Evolutionary conservation across 2,113 vertebrate genomes (phyloP), one percentile per base, ranked within the genome.

Genomic region (Microtus ochrogaster): DNA sequence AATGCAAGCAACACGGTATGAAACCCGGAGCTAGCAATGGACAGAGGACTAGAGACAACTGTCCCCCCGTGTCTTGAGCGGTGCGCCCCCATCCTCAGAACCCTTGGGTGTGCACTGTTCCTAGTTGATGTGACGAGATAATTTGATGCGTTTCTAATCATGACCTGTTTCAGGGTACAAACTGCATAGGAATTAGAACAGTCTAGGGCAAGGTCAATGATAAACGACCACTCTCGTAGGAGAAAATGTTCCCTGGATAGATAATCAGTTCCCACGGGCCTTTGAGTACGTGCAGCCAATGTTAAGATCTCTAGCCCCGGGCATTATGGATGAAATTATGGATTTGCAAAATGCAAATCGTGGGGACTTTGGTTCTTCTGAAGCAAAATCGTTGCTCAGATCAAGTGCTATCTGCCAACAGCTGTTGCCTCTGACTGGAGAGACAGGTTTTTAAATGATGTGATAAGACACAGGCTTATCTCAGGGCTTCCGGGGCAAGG

Each of bases 381-480:
- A 66, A 30, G 63, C 44, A 72, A 61, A 68, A 78, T 49, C 68
- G 33, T 11, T 4, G 1, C 61, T 92, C 90, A 52, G 24, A 28
- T 72, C 89, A 49, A 17, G 28, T 36, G 17, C 78, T 49, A 47
- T 72, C 90, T 66, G 39, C 17, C 26, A n/a, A 65, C 58, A 73
- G 85, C 72, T 78, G 73, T 26, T n/a, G 58, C 47, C 41, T 52
- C 16, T 28, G 36, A 17, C 79, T 77, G 77, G 52, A 66, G 68
- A 95, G 89, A 95, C 65, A 33, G 83, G 79, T 26, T 83, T 83
- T 47, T 68, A 85, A 94, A 95, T 73, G 70, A 65, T n/a, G 7
- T 88, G 91, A 89, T 90, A 95, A 96, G 94, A 81, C 41, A 72
- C 85, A 76, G 49, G n/a, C 81, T 96, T 95, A 92, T 89, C 72